These are phyloP conservation scores for Phthorimaea operculella DNA, from an alignment of 1,140 invertebrate species.

Conservation along the genomic window DNA sequence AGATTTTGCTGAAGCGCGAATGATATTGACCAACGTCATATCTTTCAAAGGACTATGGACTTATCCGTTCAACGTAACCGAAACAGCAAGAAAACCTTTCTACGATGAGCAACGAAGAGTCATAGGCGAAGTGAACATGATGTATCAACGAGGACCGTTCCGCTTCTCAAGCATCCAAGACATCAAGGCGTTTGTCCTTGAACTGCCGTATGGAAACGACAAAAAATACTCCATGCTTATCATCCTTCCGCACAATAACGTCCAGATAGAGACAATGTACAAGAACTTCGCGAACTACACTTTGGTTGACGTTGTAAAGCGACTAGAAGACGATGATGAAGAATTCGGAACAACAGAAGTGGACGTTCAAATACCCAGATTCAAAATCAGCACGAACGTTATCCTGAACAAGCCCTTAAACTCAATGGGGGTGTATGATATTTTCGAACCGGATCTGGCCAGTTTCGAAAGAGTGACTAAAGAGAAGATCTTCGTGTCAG, in stretches of 20 bases:
- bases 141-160: constrained; percentile 67
- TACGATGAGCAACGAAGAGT: constrained; percentile 64
- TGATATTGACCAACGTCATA: constrained; percentile 82
- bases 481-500: constrained; percentile 69
- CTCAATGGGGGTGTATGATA: constrained; percentile 76
- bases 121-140: constrained; percentile 70
- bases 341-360: constrained; percentile 69
- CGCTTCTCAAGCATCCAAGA: constrained; percentile 61
- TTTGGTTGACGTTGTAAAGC: constrained; percentile 50
- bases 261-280: constrained; percentile 37
- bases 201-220: constrained; percentile 70
- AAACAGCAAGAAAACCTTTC: constrained; percentile 69
- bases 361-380: constrained; percentile 75
- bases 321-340: constrained; percentile 48
- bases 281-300: constrained; percentile 27
- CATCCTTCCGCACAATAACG: constrained; percentile 35
- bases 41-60: constrained; percentile 87
- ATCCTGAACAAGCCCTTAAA: constrained; percentile 70
- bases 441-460: constrained; percentile 72
- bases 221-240: constrained; percentile 50
- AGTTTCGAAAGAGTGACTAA: constrained; percentile 73
- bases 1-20: constrained; percentile 68
- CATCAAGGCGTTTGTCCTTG: constrained; percentile 63
- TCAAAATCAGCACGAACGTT: constrained; percentile 74
- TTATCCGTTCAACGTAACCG: constrained; percentile 72